These are phyloP conservation scores for Caprella mutica DNA, from an alignment of 2,888 invertebrate genomes.

Conservation along the genomic window DNA sequence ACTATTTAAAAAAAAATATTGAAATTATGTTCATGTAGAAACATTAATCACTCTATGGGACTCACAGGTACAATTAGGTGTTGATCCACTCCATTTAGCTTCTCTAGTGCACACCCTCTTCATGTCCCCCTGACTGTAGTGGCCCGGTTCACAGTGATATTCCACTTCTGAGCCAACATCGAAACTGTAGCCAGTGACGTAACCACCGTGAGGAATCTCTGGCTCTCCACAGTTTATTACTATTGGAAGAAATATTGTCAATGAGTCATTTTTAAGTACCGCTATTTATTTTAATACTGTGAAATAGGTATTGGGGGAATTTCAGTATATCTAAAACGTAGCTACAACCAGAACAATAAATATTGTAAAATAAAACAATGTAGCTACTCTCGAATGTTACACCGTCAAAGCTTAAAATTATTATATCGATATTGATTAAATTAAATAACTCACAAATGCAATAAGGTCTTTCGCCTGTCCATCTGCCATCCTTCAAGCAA, in stretches of 20 bases:
- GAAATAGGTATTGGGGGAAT: too few species aligned
- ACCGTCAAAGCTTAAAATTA: too few species aligned
- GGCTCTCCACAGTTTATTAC: constrained; percentile 59
- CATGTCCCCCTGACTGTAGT: constrained; percentile 60
- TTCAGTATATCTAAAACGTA: too few species aligned
- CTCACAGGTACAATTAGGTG: constrained; percentile 73
- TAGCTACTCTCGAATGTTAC: not conserved
- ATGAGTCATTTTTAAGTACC: too few species aligned
- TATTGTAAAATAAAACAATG: not conserved
- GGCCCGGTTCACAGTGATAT: constrained; percentile 77
- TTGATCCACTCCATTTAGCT: constrained; percentile 72
- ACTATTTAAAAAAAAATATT: too few species aligned
- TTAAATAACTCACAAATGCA: constrained; percentile 59
- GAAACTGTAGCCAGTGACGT: constrained; percentile 77
- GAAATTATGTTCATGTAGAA: too few species aligned
- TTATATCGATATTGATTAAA: too few species aligned
- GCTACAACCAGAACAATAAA: not conserved
- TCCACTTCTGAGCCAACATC: constrained; percentile 76
- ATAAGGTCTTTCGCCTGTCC: constrained; percentile 69
- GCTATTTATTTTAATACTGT: too few species aligned
- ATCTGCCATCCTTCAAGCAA: constrained; percentile 54
- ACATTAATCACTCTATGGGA: too few species aligned
- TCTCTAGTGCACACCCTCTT: constrained; percentile 58
- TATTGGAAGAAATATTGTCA: too few species aligned
- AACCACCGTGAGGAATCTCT: constrained; percentile 70